phyloP scores from a whole-genome alignment of 2,113 vertebrate genomes.

The Rynchops niger region DNA sequence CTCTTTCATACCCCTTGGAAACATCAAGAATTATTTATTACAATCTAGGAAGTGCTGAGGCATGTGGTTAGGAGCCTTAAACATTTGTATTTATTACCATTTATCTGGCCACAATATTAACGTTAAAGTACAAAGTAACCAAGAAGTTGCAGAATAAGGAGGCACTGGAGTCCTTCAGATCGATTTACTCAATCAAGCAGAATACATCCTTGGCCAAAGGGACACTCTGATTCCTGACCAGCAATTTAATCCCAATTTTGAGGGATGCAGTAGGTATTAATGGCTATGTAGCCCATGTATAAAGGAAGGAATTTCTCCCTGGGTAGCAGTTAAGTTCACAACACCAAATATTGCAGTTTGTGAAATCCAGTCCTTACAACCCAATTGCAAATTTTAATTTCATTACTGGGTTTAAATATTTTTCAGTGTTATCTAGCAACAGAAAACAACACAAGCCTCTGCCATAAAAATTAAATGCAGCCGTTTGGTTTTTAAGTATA shows the following conservation, averaged over 20 bases:
- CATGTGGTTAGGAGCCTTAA: not conserved
- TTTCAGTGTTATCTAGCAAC: not conserved
- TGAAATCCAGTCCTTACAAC: not conserved
- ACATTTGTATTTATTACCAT: constrained; percentile 4
- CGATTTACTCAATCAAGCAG: not conserved
- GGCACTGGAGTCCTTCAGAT: not conserved
- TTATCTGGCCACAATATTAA: not conserved
- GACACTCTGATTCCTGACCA: not conserved
- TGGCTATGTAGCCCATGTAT: not conserved
- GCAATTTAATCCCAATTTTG: not conserved
- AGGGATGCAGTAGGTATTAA: not conserved
- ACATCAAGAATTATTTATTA: constrained; percentile 15
- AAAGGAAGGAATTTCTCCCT: not conserved
- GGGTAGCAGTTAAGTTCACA: not conserved
- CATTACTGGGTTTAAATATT: not conserved
- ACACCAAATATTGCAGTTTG: not conserved
- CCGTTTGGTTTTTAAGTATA: not conserved
- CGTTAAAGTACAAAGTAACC: not conserved
- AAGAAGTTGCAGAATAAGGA: not conserved
- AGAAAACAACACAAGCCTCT: not conserved
- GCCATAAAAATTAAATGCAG: not conserved
- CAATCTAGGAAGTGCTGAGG: not conserved
- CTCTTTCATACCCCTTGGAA: not conserved
- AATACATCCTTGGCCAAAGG: not conserved
- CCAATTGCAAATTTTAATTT: not conserved